Evolutionary conservation across 1,140 invertebrate genomes (phyloP).

Genomic region (Zaprionus kolodkinae): DNA sequence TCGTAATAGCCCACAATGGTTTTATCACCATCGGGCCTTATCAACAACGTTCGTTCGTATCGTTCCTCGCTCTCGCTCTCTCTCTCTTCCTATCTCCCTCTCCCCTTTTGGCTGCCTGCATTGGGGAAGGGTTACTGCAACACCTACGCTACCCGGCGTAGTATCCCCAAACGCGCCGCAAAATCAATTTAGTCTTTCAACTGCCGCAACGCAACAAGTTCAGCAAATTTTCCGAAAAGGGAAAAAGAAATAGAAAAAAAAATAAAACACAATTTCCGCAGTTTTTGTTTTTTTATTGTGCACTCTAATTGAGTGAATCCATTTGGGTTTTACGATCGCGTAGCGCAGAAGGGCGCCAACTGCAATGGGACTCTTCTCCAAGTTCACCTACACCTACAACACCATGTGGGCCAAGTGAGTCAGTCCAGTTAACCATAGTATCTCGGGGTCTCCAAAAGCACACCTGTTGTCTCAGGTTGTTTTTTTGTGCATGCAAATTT

Average conservation of each 20-base stretch:
- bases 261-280: neutral
- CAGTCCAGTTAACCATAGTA: neutral
- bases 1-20: conserved; percentile 50
- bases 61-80: conserved; percentile 25
- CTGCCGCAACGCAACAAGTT: conserved; percentile 15
- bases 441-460: neutral
- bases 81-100: neutral
- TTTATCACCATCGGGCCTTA: conserved; percentile 38
- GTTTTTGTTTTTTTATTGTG: conserved; percentile 33
- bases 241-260: no score
- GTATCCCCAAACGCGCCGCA: conserved; percentile 20
- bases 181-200: conserved; percentile 46
- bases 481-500: neutral
- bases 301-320: conserved; percentile 69
- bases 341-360: neutral
- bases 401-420: conserved; percentile 73
- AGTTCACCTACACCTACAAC: conserved; percentile 70
- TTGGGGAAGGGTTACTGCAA: conserved; percentile 15
- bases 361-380: conserved; percentile 72
- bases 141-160: conserved; percentile 25
- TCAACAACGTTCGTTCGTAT: conserved; percentile 30
- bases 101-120: conserved; percentile 10
- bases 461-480: neutral
- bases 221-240: neutral
- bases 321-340: conserved; percentile 51